Conservation (phyloP, 1,140 invertebrate genomes). For the Anadara kagoshimensis region DNA sequence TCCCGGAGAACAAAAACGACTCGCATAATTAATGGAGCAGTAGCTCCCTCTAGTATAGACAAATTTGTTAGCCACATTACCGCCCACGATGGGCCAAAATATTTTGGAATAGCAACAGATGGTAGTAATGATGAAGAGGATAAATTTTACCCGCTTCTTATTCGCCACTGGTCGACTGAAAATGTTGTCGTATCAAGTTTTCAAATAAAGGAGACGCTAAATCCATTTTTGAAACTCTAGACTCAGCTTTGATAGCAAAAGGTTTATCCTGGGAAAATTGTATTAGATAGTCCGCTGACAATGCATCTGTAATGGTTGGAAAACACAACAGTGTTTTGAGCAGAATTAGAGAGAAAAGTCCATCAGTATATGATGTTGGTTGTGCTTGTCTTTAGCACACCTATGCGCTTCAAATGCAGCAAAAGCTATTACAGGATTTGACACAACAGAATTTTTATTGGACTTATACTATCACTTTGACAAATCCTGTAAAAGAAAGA, state of each 20-base stretch:
- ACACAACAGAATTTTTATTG: slow-evolving; percentile 23
- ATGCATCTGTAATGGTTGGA: slow-evolving; percentile 37
- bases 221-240: too few species aligned
- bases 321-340: slow-evolving; percentile 33
- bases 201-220: too few species aligned
- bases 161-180: too few species aligned
- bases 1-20: too few species aligned
- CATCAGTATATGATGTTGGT: slow-evolving; percentile 28
- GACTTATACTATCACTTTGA: slow-evolving; percentile 38
- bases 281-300: slow-evolving; percentile 24
- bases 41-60: too few species aligned
- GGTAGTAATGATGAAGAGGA: too few species aligned
- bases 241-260: neutral
- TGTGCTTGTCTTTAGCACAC: slow-evolving; percentile 41
- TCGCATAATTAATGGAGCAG: too few species aligned
- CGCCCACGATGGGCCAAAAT: too few species aligned
- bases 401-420: slow-evolving; percentile 12
- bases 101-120: too few species aligned
- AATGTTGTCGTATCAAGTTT: too few species aligned
- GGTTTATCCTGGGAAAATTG: slow-evolving; percentile 17
- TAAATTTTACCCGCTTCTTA: too few species aligned
- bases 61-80: too few species aligned
- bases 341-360: slow-evolving; percentile 25
- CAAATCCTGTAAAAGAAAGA: slow-evolving; percentile 35
- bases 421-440: slow-evolving; percentile 15